Percentiles rank a stretch among this genome's conserved stretches.
These are phyloP conservation scores for Chamaea fasciata DNA, from an alignment of 2,113 vertebrate genomes.

Conservation along the genomic window DNA sequence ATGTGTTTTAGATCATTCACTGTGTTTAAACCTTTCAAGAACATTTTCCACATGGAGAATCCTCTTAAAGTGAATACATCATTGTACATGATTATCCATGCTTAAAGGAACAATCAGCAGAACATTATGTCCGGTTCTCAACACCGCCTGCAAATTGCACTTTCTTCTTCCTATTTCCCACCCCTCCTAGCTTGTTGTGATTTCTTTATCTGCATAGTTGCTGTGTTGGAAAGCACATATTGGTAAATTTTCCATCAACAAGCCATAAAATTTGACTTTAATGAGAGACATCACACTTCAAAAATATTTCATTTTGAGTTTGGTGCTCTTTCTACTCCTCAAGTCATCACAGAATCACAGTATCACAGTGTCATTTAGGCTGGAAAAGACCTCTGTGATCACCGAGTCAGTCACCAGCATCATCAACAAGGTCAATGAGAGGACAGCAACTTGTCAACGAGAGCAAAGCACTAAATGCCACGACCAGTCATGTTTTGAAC, in stretches of 20 bases:
- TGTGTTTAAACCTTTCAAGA: constrained; percentile 61
- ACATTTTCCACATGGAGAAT: constrained; percentile 64
- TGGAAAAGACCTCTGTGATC: neutral
- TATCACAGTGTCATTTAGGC: neutral
- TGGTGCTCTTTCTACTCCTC: neutral
- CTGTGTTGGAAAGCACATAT: neutral
- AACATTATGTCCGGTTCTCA: constrained; percentile 37
- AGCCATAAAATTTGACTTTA: neutral
- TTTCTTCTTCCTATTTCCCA: neutral
- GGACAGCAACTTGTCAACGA: neutral
- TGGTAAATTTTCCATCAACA: neutral
- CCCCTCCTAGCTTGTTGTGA: neutral
- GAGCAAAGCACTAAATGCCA: neutral
- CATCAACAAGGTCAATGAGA: neutral
- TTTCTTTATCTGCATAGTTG: neutral
- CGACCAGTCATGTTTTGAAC: rapidly evolving
- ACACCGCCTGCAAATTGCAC: neutral
- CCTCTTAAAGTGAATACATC: constrained; percentile 48
- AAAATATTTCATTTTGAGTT: neutral
- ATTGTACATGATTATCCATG: constrained; percentile 59
- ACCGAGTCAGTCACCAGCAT: too few species aligned
- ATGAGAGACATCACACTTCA: neutral
- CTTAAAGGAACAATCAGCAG: constrained; percentile 51
- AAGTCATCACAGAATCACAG: neutral
- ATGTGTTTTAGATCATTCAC: constrained; percentile 55